Percentiles rank a stretch among this genome's conserved stretches.
Evolutionary conservation across 2,888 invertebrate genomes (phyloP).

Genomic region (Electrophaes corylata): DNA sequence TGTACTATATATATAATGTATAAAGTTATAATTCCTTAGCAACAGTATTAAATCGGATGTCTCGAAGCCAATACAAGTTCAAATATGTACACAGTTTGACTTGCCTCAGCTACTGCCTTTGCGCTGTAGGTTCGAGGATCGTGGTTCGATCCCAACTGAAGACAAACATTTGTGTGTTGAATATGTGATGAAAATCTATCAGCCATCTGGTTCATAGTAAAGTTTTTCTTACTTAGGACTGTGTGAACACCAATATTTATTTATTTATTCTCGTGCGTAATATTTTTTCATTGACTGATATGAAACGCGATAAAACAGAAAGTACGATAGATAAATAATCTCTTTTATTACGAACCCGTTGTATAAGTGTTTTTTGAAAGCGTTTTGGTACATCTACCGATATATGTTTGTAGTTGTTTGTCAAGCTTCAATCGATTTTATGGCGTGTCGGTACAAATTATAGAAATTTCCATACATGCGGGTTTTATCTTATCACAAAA

Average conservation of each 20-base stretch:
- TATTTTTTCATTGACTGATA: neutral
- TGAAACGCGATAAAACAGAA: neutral
- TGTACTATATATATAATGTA: too few species aligned
- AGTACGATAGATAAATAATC: neutral
- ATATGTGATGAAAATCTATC: too few species aligned
- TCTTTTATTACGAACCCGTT: neutral
- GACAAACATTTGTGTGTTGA: too few species aligned
- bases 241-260: neutral
- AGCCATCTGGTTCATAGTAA: too few species aligned
- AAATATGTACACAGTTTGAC: too few species aligned
- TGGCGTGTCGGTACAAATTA: neutral
- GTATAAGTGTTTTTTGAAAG: neutral
- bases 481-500: conserved; percentile 30
- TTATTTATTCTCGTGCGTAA: neutral
- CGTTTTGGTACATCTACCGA: neutral
- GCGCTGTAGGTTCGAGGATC: too few species aligned
- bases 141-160: too few species aligned
- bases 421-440: conserved; percentile 5
- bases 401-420: conserved; percentile 3
- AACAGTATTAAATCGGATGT: too few species aligned
- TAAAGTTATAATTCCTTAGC: too few species aligned
- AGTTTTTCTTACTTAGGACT: too few species aligned
- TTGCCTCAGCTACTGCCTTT: too few species aligned
- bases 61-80: too few species aligned
- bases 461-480: conserved; percentile 11